A percentile compares a stretch with the other conserved stretches of the same genome.
Conservation (phyloP, 30 jellyfish, hydroid and myxozoan species). For the Aurelia aurita complex sp. Pacific region DNA sequence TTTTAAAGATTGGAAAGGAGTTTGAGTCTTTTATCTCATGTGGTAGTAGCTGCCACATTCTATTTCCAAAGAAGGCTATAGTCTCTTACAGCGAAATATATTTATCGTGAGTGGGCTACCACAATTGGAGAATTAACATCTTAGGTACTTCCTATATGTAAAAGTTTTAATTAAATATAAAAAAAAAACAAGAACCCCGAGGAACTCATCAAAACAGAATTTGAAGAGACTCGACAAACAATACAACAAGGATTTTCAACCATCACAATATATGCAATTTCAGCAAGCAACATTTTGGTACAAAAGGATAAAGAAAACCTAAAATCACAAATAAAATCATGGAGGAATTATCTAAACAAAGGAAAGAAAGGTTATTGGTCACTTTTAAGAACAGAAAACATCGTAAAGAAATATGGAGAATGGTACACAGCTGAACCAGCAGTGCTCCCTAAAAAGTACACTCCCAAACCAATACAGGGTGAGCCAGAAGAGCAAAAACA, state of each 20-base stretch:
- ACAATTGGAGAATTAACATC: no score
- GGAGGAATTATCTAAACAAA: slow-evolving; percentile 1
- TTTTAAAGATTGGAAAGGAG: no score
- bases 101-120: no score
- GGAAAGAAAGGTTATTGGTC: slow-evolving; percentile 11
- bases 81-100: no score
- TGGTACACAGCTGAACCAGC: slow-evolving; percentile 6
- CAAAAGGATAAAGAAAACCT: slow-evolving; percentile 4
- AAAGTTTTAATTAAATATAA: no score
- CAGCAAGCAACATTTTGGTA: slow-evolving; percentile 4
- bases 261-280: slow-evolving; percentile 7
- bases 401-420: slow-evolving; percentile 2
- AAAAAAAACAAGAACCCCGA: not conserved
- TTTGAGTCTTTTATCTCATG: no score
- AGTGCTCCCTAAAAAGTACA: not conserved
- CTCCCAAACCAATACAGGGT: slow-evolving; percentile 3
- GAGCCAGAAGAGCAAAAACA: slow-evolving; percentile 17
- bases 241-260: not conserved
- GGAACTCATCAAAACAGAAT: slow-evolving; percentile 4
- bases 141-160: no score
- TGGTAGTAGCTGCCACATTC: no score
- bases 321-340: not conserved
- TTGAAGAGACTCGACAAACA: slow-evolving; percentile 6
- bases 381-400: slow-evolving; percentile 5
- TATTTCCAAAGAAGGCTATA: no score